These are phyloP conservation scores for Phaethon lepturus DNA, from an alignment of 2,113 vertebrate species.

Conservation along the genomic window DNA sequence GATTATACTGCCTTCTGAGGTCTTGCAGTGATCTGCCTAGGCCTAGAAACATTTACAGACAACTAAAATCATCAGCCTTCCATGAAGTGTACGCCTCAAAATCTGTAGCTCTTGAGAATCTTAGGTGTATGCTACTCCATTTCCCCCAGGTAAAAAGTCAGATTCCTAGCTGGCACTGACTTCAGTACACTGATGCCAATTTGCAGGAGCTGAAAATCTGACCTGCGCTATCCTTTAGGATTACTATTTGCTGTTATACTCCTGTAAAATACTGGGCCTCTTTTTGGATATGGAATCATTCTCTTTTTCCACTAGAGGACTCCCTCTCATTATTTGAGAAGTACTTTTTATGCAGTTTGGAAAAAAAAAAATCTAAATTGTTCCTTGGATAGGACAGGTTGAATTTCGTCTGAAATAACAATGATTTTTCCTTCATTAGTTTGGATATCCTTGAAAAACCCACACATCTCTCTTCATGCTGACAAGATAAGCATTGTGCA, in stretches of 20 bases:
- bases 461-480: neutral
- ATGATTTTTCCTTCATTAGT: neutral
- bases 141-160: neutral
- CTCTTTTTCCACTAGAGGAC: conserved; percentile 69
- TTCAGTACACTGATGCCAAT: neutral
- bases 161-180: neutral
- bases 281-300: neutral
- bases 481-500: neutral
- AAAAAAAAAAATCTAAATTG: neutral
- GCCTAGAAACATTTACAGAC: neutral
- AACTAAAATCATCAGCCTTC: neutral
- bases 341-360: neutral
- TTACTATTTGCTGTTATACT: neutral
- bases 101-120: neutral
- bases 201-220: neutral
- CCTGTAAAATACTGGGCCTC: neutral
- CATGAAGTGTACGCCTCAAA: neutral
- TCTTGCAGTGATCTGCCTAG: neutral
- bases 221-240: neutral
- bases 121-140: neutral
- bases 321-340: conserved; percentile 37
- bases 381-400: neutral
- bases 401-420: neutral
- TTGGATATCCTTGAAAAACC: neutral
- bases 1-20: neutral